Percentiles rank a stretch among this genome's conserved stretches.
These are phyloP conservation scores for Corythoichthys haematopterus DNA, from an alignment of 2,113 vertebrate genomes.

Conservation along the genomic window DNA sequence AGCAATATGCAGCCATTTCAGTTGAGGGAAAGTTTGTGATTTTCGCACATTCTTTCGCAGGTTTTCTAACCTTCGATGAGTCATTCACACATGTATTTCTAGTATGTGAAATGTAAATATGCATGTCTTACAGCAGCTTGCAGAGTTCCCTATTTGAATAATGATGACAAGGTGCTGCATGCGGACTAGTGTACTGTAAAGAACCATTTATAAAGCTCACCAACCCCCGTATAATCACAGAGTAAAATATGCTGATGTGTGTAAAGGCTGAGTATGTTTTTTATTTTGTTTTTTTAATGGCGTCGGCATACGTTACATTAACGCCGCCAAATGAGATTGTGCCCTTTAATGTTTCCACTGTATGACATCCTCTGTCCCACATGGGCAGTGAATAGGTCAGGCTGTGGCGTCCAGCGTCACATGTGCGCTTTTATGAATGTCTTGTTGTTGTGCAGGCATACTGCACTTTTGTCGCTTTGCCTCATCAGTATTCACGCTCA, in stretches of 20 bases:
- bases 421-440: conserved; percentile 43
- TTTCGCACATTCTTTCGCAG: conserved; percentile 17
- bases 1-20: background rate
- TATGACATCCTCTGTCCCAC: conserved; percentile 30
- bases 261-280: conserved; percentile 14
- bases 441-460: conserved; percentile 52
- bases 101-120: conserved; percentile 54
- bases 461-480: conserved; percentile 46
- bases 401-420: conserved; percentile 37
- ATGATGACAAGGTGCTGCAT: conserved; percentile 21
- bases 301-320: conserved; percentile 12
- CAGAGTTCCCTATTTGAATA: conserved; percentile 27
- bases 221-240: conserved; percentile 24
- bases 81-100: conserved; percentile 57
- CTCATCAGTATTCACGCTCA: conserved; percentile 58
- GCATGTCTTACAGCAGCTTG: conserved; percentile 33
- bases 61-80: conserved; percentile 17
- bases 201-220: conserved; percentile 29
- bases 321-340: conserved; percentile 2
- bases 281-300: background rate
- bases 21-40: conserved; percentile 7
- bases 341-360: conserved; percentile 6
- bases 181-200: conserved; percentile 22
- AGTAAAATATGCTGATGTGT: conserved; percentile 40
- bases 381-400: conserved; percentile 24